These are phyloP conservation scores for Oceanites oceanicus DNA, from an alignment of 2,113 vertebrate species.

Conservation along the genomic window DNA sequence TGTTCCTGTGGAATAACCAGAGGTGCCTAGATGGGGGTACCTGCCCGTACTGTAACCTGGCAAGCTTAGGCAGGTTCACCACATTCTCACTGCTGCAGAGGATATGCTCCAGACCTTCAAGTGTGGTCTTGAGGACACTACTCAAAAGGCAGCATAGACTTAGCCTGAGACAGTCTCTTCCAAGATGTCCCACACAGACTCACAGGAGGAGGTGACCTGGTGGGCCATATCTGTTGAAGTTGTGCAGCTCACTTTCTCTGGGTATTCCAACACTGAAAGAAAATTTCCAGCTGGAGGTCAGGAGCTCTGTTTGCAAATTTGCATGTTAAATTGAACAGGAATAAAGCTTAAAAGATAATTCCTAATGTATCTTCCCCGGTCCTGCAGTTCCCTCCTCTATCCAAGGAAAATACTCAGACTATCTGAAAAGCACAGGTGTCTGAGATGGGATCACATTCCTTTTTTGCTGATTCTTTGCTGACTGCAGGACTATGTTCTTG, in stretches of 20 bases:
- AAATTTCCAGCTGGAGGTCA: background rate
- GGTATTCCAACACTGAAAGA: background rate
- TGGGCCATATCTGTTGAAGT: background rate
- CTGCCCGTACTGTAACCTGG: background rate
- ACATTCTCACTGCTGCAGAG: background rate
- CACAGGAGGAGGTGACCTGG: background rate
- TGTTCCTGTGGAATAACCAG: background rate
- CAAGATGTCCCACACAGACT: background rate
- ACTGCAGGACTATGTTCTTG: background rate
- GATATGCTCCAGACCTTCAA: background rate
- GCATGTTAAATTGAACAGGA: background rate
- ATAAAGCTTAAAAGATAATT: background rate
- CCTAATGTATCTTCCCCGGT: background rate
- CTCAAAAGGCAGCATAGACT: background rate
- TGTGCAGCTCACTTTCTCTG: background rate
- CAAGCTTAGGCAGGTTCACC: background rate
- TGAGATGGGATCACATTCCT: background rate
- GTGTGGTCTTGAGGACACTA: background rate
- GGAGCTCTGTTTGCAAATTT: background rate
- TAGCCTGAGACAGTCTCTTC: background rate
- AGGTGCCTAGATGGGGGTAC: too few species aligned
- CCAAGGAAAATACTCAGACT: background rate
- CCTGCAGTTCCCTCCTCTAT: background rate
- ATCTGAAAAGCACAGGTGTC: background rate
- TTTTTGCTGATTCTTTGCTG: background rate